A percentile compares a stretch with the other conserved stretches of the same genome.
These are phyloP conservation scores for Spicauda simplicius DNA, from an alignment of 2,888 invertebrate genomes.

Conservation along the genomic window DNA sequence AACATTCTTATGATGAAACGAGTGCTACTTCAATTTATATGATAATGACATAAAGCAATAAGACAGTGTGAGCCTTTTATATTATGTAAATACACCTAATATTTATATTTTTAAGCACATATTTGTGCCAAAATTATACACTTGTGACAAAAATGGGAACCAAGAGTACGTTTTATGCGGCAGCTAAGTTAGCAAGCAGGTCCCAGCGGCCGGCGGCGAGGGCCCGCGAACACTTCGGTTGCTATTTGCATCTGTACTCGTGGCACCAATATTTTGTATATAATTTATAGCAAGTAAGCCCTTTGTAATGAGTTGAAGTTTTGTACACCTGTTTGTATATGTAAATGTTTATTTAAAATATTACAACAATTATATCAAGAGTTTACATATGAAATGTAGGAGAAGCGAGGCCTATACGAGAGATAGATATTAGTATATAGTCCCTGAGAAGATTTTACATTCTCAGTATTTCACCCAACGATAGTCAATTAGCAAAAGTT, in stretches of 20 bases:
- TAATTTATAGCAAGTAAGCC: conserved; percentile 69
- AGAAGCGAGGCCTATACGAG: conserved; percentile 67
- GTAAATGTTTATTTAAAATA: conserved; percentile 78
- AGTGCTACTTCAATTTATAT: conserved; percentile 40
- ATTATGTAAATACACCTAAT: conserved; percentile 63
- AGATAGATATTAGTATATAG: conserved; percentile 65
- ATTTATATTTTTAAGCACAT: conserved; percentile 65
- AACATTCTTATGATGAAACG: conserved; percentile 36
- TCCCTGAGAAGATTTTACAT: conserved; percentile 64
- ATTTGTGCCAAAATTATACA: conserved; percentile 70
- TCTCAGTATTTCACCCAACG: conserved; percentile 83
- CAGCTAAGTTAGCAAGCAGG: not conserved
- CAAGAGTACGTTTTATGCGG: conserved; percentile 24
- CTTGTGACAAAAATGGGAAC: conserved; percentile 48
- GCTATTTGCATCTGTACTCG: conserved; percentile 27
- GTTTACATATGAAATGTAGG: conserved; percentile 57
- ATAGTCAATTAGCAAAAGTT: conserved; percentile 83
- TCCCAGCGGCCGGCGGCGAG: not conserved
- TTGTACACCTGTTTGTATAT: conserved; percentile 81
- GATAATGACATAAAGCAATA: conserved; percentile 69
- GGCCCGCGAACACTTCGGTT: not conserved
- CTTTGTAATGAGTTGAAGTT: conserved; percentile 71
- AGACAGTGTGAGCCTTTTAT: conserved; percentile 66
- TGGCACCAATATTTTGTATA: conserved; percentile 63
- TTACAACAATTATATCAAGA: conserved; percentile 57